A percentile compares a stretch with the other conserved stretches of the same genome.
phyloP scores from a whole-genome alignment of 2,113 vertebrate species.

The Brienomyrus brachyistius region DNA sequence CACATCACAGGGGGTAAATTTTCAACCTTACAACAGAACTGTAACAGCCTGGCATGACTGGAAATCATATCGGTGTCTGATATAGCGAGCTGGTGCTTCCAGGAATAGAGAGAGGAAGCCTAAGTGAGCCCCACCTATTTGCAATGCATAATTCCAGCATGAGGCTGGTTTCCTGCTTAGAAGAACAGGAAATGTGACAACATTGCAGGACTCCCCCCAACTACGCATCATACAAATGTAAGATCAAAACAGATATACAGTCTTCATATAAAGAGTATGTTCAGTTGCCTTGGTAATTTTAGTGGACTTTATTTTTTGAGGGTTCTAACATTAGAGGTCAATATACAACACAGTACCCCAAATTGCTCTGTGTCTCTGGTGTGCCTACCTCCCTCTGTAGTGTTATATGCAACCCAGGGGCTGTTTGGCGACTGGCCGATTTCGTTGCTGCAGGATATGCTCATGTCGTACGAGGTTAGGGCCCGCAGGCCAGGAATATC shows the following conservation, averaged over 20 bases:
- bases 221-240: neutral
- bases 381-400: slow-evolving; percentile 79
- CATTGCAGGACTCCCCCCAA: neutral
- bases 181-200: slow-evolving; percentile 38
- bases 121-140: slow-evolving; percentile 46
- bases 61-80: slow-evolving; percentile 19
- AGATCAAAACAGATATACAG: neutral
- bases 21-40: neutral
- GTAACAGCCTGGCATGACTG: neutral
- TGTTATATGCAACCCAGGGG: slow-evolving; percentile 71
- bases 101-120: slow-evolving; percentile 54
- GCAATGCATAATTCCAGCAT: slow-evolving; percentile 42
- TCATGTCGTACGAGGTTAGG: slow-evolving; percentile 70
- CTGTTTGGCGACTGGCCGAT: slow-evolving; percentile 66
- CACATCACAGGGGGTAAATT: neutral
- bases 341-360: neutral
- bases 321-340: neutral
- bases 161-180: slow-evolving; percentile 45
- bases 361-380: neutral
- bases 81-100: slow-evolving; percentile 35
- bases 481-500: slow-evolving; percentile 69
- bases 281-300: neutral
- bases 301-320: neutral
- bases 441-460: slow-evolving; percentile 83
- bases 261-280: neutral